A percentile compares a stretch with the other conserved stretches of the same genome.
Evolutionary conservation across 2,888 invertebrate species (phyloP).

Genomic region (Lithophane semibrunnea): DNA sequence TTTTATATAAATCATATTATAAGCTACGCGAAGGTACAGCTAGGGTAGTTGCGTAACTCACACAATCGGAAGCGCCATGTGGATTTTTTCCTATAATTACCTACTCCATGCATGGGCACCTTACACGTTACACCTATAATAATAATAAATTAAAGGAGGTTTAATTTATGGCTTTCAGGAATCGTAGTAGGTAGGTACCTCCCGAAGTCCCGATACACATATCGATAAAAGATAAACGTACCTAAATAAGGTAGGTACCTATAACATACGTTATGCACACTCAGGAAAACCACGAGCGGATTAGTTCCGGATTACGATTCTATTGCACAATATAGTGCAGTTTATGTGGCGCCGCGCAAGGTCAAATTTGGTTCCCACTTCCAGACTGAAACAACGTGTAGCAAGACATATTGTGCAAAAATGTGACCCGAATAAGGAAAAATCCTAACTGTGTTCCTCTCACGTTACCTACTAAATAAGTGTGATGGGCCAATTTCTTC

Average conservation of each 20-base stretch:
- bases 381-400: background rate
- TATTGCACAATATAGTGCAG: constrained; percentile 16
- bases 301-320: background rate
- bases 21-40: background rate
- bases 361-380: constrained; percentile 10
- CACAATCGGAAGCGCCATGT: background rate
- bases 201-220: too few relatives aligned
- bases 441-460: background rate
- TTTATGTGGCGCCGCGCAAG: constrained; percentile 7
- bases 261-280: too few relatives aligned
- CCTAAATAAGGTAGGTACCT: background rate
- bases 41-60: constrained; percentile 18
- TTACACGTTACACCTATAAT: too few relatives aligned
- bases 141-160: background rate
- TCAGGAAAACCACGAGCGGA: background rate
- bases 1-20: constrained; percentile 7
- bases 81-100: background rate
- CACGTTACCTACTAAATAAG: background rate
- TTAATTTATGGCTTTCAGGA: too few relatives aligned
- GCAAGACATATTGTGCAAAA: too few relatives aligned
- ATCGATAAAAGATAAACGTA: background rate
- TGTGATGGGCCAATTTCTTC: background rate
- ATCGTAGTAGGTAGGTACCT: too few relatives aligned
- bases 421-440: background rate
- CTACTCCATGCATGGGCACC: too few relatives aligned